These are phyloP conservation scores for Muscicapa striata DNA, from an alignment of 2,797 vertebrate genomes.

Conservation along the genomic window DNA sequence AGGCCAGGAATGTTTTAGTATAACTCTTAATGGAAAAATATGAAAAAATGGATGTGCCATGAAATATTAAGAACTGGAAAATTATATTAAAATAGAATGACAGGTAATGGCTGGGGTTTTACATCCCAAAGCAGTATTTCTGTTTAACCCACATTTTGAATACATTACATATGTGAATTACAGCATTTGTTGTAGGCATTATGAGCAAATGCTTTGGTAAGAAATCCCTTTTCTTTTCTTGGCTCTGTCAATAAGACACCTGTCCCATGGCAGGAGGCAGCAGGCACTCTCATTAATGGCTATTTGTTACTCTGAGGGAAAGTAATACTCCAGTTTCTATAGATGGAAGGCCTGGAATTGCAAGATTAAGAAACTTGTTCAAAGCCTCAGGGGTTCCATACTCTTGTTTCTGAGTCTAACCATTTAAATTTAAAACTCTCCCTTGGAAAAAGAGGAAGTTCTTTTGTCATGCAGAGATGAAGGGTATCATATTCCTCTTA, in stretches of 20 bases:
- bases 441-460: slow-evolving; percentile 16
- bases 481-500: slow-evolving; percentile 28
- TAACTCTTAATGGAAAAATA: neutral
- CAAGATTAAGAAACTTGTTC: slow-evolving; percentile 46
- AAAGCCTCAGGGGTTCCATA: slow-evolving; percentile 18
- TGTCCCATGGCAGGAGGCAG: slow-evolving; percentile 15
- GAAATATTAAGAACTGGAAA: neutral
- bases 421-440: slow-evolving; percentile 36
- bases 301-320: neutral
- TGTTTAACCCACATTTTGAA: neutral
- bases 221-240: neutral
- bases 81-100: neutral
- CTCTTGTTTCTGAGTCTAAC: neutral
- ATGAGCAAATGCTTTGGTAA: neutral
- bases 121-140: neutral
- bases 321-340: neutral
- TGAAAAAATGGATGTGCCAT: accelerated
- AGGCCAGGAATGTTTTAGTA: neutral
- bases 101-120: neutral
- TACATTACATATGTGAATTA: neutral
- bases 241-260: neutral
- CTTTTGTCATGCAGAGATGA: slow-evolving; percentile 42
- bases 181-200: neutral
- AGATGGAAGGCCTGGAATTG: slow-evolving; percentile 7
- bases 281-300: neutral